Base-by-base conservation (phyloP, 2,797 vertebrate species). In the Myripristis jacobus region DNA sequence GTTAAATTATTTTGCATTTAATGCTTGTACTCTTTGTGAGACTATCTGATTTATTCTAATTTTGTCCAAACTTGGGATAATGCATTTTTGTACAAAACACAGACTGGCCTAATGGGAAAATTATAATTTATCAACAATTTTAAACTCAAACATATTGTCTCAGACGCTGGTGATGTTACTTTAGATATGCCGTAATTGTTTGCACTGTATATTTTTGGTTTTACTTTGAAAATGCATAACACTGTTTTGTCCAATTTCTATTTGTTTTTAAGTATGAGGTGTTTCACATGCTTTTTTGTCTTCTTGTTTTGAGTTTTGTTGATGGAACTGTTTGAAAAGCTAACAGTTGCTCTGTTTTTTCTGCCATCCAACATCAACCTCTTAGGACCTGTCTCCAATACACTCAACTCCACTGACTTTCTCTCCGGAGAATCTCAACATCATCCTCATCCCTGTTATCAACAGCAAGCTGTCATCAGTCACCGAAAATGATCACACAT, bases 351-450 rank as follows among this genome's bases (percentile, higher is more conserved):
- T 65, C 0, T 48, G n/a, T 0, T 46, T 72, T 66, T 27, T 48
- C 59, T 21, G 1, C 15, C 13, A 27, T 3, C 56, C 22, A 43
- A 13, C 21, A 62, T 60, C 2, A 61, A 55, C 48, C 44, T 77
- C 27, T 1, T 66, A 91, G 92, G 47, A 72, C 2, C 25, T 0
- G 2, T 41, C 13, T 2, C 9, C 19, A 7, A 77, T 78, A 24
- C 10, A 51, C 29, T 34, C 0, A 0, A 1, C 52, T 0, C 70
- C 38, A 34, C 8, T 51, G 16, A 34, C 6, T 0, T 38, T 80
- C 13, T 29, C 27, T 22, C 70, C 51, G 12, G 88, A 89, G 12
- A 58, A 46, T 1, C 0, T 9, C 34, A 81, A 72, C 13, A 0
- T 67, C 38, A 22, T 77, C 15, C 0, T 36, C 46, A 61, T 87